Percentiles rank a stretch among this genome's conserved stretches.
Conservation (phyloP, 37 sponge, comb jelly and placozoan genomes). For the Geodia barretti region DNA sequence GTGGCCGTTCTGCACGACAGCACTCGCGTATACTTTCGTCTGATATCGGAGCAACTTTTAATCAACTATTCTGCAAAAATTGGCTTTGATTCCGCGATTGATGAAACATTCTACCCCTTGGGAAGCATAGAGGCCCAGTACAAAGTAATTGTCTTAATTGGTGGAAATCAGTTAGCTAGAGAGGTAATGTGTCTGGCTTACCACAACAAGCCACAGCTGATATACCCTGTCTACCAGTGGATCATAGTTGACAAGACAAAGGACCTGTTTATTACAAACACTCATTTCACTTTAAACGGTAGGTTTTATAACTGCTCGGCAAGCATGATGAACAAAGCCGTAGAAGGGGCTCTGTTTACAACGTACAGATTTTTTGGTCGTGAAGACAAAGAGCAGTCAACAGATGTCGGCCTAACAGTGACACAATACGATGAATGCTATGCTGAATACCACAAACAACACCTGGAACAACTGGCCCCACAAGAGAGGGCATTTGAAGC, state of each 20-base stretch:
- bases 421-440: too few relatives aligned
- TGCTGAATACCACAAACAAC: too few relatives aligned
- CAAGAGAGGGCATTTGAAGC: too few relatives aligned
- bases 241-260: neutral
- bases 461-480: too few relatives aligned
- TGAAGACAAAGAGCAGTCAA: too few relatives aligned
- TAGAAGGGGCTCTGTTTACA: too few relatives aligned
- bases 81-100: neutral
- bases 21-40: neutral
- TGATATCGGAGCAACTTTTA: too few relatives aligned
- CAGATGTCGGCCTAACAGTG: too few relatives aligned
- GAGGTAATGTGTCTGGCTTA: slow-evolving; percentile 31
- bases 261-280: neutral
- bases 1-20: neutral
- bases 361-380: too few relatives aligned
- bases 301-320: neutral
- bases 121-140: neutral
- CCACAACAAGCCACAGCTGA: neutral
- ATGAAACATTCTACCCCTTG: neutral
- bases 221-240: slow-evolving; percentile 30
- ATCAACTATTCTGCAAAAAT: too few relatives aligned
- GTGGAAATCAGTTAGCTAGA: neutral
- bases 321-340: neutral
- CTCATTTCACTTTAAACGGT: neutral
- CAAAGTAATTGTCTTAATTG: slow-evolving; percentile 8